Conservation (phyloP, 35 echinoderm and acorn worm genomes). For the Patiria miniata region DNA sequence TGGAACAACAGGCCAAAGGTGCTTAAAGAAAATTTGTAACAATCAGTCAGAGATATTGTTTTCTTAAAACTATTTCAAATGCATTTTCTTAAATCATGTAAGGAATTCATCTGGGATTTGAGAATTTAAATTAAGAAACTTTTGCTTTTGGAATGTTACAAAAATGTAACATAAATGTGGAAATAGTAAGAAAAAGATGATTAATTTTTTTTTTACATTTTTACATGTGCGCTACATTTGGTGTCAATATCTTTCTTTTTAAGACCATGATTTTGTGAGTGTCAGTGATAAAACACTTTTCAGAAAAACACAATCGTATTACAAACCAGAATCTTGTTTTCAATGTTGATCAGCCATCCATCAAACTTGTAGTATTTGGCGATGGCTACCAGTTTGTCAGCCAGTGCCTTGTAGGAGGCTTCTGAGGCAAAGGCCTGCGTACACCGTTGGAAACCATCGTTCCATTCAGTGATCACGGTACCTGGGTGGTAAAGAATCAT, state of each 20-base stretch:
- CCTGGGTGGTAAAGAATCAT: conserved; percentile 47
- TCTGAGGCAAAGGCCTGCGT: conserved; percentile 68
- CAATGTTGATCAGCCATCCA: conserved; percentile 97
- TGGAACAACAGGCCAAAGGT: too few relatives aligned
- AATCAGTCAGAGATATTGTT: too few relatives aligned
- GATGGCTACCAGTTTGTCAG: conserved; percentile 89
- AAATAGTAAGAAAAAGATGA: too few relatives aligned
- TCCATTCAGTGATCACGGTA: conserved; percentile 96
- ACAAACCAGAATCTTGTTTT: conserved; percentile 89
- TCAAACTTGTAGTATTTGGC: conserved; percentile 97
- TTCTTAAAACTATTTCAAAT: too few relatives aligned
- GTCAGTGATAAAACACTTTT: too few relatives aligned
- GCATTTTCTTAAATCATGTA: too few relatives aligned
- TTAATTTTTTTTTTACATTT: neutral
- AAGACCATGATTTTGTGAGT: neutral
- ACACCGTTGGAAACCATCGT: conserved; percentile 78
- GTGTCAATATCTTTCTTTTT: neutral
- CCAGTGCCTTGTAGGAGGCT: conserved; percentile 74
- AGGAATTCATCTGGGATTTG: too few relatives aligned
- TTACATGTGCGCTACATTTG: neutral
- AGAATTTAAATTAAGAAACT: too few relatives aligned
- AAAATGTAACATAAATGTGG: too few relatives aligned
- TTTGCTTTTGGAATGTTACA: too few relatives aligned
- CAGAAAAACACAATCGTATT: conserved; percentile 9
- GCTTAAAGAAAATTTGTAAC: too few relatives aligned